Percentiles rank a stretch among this genome's conserved stretches.
Conservation (phyloP, 1,140 invertebrate genomes). For the Bombus soroeensis region DNA sequence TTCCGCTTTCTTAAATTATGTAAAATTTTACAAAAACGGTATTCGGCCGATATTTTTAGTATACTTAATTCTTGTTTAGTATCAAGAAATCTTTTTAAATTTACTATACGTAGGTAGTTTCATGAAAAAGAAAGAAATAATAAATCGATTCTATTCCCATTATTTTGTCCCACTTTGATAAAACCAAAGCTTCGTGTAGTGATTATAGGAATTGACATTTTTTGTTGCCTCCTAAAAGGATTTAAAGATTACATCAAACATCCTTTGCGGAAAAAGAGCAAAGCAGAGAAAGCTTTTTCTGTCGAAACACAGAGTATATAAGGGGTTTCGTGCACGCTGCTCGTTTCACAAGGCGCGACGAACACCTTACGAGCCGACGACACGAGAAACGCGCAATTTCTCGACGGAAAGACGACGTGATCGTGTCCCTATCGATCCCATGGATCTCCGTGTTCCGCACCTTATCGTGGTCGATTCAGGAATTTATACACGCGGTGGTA, state of each 20-base stretch:
- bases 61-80: neutral
- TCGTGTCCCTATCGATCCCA: constrained; percentile 51
- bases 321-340: constrained; percentile 43
- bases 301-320: neutral
- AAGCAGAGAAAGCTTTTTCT: neutral
- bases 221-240: neutral
- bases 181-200: neutral
- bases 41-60: no score
- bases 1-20: neutral
- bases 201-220: neutral
- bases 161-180: neutral
- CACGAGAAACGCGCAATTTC: constrained; percentile 63
- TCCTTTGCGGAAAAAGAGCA: neutral
- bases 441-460: constrained; percentile 53
- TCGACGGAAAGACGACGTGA: constrained; percentile 53
- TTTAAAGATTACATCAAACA: neutral
- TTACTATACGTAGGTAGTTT: neutral
- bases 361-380: constrained; percentile 60
- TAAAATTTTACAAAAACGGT: no score
- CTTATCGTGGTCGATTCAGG: constrained; percentile 12
- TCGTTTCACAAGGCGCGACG: constrained; percentile 57
- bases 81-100: neutral
- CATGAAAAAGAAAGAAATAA: neutral
- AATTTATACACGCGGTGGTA: constrained; percentile 46
- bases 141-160: neutral